These are phyloP conservation scores for Drosophila elegans DNA, from an alignment of 1,140 invertebrate genomes.

Conservation along the genomic window DNA sequence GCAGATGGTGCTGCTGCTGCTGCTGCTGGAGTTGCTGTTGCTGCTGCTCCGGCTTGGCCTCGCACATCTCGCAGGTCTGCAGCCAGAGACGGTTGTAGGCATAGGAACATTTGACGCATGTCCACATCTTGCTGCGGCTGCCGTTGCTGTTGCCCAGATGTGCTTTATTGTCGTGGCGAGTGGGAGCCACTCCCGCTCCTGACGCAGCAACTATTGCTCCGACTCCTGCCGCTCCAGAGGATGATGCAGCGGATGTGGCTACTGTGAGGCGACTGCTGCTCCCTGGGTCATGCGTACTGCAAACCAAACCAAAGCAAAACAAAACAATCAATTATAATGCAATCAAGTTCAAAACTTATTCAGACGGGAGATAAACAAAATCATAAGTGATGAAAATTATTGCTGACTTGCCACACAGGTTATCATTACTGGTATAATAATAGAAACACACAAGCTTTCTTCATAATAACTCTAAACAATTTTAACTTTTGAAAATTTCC, in stretches of 20 bases:
- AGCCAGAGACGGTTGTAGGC: slow-evolving; percentile 93
- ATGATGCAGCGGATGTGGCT: slow-evolving; percentile 17
- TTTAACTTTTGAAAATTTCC: no score
- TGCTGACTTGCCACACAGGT: not conserved
- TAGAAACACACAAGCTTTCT: not conserved
- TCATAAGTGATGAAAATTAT: not conserved
- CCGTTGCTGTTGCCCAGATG: slow-evolving; percentile 64
- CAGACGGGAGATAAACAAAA: not conserved
- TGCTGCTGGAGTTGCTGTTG: slow-evolving; percentile 84
- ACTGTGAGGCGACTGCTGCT: slow-evolving; percentile 23
- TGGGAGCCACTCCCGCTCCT: not conserved
- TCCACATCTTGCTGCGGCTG: slow-evolving; percentile 90
- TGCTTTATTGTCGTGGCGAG: slow-evolving; percentile 75
- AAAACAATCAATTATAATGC: not conserved
- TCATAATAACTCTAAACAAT: no score
- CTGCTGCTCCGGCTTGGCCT: slow-evolving; percentile 87
- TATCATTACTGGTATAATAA: not conserved
- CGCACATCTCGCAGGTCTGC: slow-evolving; percentile 92
- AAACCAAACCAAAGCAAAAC: not conserved
- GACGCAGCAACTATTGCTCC: slow-evolving; percentile 26
- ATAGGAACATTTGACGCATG: slow-evolving; percentile 94
- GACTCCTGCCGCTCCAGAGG: slow-evolving; percentile 8
- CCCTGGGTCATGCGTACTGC: slow-evolving; percentile 54
- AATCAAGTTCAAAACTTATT: not conserved
- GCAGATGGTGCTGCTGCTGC: slow-evolving; percentile 8